Base-by-base conservation (phyloP, 2,113 vertebrate species). In the Melanerpes aurifrons region DNA sequence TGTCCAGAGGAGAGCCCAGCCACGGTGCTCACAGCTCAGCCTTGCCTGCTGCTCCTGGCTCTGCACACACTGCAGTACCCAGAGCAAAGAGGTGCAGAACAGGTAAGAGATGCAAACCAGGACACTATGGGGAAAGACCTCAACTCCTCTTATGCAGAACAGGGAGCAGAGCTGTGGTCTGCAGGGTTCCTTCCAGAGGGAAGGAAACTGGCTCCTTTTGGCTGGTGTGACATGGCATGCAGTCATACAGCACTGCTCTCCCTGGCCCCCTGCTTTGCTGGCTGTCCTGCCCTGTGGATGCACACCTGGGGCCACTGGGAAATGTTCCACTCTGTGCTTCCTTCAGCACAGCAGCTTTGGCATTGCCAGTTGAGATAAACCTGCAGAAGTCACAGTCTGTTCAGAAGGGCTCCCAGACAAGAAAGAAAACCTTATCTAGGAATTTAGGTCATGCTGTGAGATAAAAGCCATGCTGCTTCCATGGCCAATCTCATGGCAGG, bases 381-480 rank as follows among this genome's bases (percentile, higher is more conserved):
- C 61, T 76, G 72, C 56, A 82, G 72, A 71, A 87, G 54, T 29
- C 22, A 2, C 73, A 62, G 63, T 50, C 67, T 87, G 32, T 10
- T 86, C 69, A 56, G 35, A 86, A 94, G 19, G 16, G 40, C 61
- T 93, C 48, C 35, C 59, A 86, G 80, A 75, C 22, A 61, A 86
- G 70, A 64, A 83, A 80, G 69, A 78, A 92, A 88, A 78, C 58
- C 67, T 84, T 67, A 63, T 29, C 35, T 10, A 61, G 40, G 73
- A 94, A 89, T 94, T 81, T 86, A 82, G 81, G 90, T 90, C 95
- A 94, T 3, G 2, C 76, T 28, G 35, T 9, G 63, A 93, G 89
- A 92, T 73, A 78, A 96, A 96, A 95, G 91, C 77, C 1, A 0
- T 32, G 63, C 70, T 71, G 81, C 48, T 78, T 81, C 88, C 69